These are phyloP conservation scores for Penaeus vannamei DNA, from an alignment of 1,140 invertebrate species.

Conservation along the genomic window DNA sequence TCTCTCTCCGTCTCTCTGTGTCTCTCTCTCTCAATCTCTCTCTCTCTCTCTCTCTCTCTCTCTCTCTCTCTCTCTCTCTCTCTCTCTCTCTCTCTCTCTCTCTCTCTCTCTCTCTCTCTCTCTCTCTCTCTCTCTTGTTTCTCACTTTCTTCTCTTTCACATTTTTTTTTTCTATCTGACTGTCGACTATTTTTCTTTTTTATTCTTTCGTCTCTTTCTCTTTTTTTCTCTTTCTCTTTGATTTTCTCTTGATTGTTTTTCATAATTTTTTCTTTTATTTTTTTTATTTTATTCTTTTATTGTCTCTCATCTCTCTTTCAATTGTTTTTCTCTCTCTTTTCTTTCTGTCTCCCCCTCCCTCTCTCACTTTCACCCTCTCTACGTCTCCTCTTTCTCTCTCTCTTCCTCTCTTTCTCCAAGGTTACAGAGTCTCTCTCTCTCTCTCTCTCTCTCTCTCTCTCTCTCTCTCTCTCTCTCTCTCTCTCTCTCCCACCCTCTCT, in stretches of 20 bases:
- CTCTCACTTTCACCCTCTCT: background rate
- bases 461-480: background rate
- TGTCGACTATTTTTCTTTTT: background rate
- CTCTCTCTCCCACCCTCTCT: too few species aligned
- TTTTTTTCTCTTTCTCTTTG: slow-evolving; percentile 1
- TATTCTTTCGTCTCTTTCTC: background rate
- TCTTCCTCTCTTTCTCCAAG: background rate
- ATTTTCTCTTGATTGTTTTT: background rate
- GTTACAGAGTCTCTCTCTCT: background rate
- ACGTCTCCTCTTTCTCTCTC: background rate
- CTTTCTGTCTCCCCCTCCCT: background rate
- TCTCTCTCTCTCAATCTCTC: too few species aligned
- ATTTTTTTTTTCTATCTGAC: background rate
- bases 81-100: too few species aligned
- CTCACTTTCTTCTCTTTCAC: background rate
- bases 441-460: slow-evolving; percentile 11
- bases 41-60: too few species aligned
- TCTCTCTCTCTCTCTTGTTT: background rate
- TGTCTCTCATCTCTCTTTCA: background rate
- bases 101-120: too few species aligned
- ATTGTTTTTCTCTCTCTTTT: background rate
- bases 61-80: too few species aligned
- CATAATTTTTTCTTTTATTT: too few species aligned
- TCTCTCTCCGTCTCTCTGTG: too few species aligned
- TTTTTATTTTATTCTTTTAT: background rate